A percentile compares a stretch with the other conserved stretches of the same genome.
Conservation (phyloP, 1,140 invertebrate species). For the Coptotermes formosanus region DNA sequence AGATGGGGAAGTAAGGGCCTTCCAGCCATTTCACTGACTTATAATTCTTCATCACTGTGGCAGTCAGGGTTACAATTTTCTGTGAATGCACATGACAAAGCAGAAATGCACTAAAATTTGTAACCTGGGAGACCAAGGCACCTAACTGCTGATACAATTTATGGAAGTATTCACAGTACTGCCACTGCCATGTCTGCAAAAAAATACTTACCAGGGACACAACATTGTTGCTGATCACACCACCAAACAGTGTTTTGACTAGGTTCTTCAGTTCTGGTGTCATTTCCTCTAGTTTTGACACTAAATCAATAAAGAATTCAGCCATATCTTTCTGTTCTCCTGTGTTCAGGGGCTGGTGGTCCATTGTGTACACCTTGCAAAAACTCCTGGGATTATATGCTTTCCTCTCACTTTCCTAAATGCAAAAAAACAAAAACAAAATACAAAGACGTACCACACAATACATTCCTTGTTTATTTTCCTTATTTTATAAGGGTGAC, state of each 20-base stretch:
- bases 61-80: too few species aligned
- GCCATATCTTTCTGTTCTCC: conserved; percentile 98
- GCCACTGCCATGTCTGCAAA: too few species aligned
- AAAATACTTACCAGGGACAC: conserved; percentile 69
- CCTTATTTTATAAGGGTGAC: too few species aligned
- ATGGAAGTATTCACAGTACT: too few species aligned
- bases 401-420: conserved; percentile 87
- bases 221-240: conserved; percentile 91
- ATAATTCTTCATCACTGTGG: too few species aligned
- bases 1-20: too few species aligned
- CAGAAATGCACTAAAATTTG: too few species aligned
- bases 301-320: conserved; percentile 95
- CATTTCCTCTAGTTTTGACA: conserved; percentile 95
- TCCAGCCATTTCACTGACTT: too few species aligned
- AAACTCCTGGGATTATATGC: conserved; percentile 93
- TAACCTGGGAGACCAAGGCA: too few species aligned
- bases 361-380: conserved; percentile 96
- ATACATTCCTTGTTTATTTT: too few species aligned
- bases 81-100: too few species aligned
- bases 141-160: too few species aligned
- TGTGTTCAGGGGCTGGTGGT: conserved; percentile 91
- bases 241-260: conserved; percentile 90
- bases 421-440: conserved; percentile 36
- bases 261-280: conserved; percentile 84
- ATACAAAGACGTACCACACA: neutral